Conservation (phyloP, 2,888 invertebrate species). For the Bembecia ichneumoniformis region DNA sequence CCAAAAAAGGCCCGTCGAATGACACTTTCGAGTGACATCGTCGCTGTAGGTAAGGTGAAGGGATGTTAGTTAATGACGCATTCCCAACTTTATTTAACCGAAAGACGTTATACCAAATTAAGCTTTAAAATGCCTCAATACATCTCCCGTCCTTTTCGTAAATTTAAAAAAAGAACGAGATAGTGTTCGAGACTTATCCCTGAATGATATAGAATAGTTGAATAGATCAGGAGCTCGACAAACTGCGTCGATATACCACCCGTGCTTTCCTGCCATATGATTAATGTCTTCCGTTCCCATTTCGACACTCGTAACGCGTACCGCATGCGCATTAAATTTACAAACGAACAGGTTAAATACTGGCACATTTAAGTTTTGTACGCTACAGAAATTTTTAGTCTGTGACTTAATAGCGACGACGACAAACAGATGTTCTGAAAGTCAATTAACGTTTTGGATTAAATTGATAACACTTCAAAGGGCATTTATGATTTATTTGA, state of each 20-base stretch:
- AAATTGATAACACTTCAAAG: slow-evolving; percentile 7
- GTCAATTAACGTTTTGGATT: slow-evolving; percentile 4
- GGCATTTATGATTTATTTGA: slow-evolving; percentile 9
- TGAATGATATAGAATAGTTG: background rate
- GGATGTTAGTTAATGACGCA: slow-evolving; percentile 54
- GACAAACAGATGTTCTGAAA: slow-evolving; percentile 3
- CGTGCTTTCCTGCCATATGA: slow-evolving; percentile 46
- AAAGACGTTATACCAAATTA: background rate
- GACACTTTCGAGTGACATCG: slow-evolving; percentile 60
- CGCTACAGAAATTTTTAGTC: background rate
- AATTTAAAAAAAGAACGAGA: background rate
- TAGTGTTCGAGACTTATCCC: background rate
- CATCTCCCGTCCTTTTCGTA: background rate
- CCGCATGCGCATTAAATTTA: background rate
- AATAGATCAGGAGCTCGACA: slow-evolving; percentile 20
- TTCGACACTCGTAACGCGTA: slow-evolving; percentile 32
- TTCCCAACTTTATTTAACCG: slow-evolving; percentile 39
- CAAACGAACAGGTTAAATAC: background rate
- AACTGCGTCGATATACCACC: slow-evolving; percentile 20
- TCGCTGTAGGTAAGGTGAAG: slow-evolving; percentile 64
- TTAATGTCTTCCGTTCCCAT: slow-evolving; percentile 54
- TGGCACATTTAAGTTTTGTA: background rate
- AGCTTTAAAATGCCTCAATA: background rate
- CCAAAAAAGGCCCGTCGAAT: slow-evolving; percentile 42
- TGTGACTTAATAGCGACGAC: background rate